phyloP scores from a whole-genome alignment of 1,140 invertebrate genomes.

The Acromyrmex charruanus region DNA sequence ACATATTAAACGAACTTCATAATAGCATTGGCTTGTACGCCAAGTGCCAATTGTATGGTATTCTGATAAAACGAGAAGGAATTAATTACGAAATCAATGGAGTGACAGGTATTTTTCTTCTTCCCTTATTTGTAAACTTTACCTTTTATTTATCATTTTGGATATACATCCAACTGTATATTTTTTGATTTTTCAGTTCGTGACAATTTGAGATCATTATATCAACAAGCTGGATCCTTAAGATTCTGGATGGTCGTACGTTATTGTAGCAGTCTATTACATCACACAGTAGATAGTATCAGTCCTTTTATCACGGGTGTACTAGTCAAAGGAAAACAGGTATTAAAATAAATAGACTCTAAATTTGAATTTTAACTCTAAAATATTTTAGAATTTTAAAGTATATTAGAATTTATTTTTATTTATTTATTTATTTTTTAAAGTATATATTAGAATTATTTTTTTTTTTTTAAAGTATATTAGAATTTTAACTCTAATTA shows the following conservation, averaged over 20 bases:
- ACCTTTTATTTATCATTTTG: neutral
- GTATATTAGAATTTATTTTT: too few relatives aligned
- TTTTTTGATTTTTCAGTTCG: conserved; percentile 87
- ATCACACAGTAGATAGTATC: conserved; percentile 98
- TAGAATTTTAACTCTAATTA: neutral
- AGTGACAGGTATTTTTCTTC: conserved; percentile 83
- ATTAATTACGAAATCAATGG: conserved; percentile 91
- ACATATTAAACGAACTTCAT: conserved; percentile 91
- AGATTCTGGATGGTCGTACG: conserved; percentile 97
- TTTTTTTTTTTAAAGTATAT: too few relatives aligned
- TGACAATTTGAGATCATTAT: conserved; percentile 92
- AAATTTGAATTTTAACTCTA: neutral
- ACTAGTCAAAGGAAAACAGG: conserved; percentile 98
- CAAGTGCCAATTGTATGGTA: conserved; percentile 94
- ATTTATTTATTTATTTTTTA: too few relatives aligned
- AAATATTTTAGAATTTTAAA: neutral
- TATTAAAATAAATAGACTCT: conserved; percentile 78
- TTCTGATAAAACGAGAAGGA: conserved; percentile 94
- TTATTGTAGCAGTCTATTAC: conserved; percentile 96
- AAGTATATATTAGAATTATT: too few relatives aligned
- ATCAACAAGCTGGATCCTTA: conserved; percentile 94
- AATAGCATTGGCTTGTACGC: conserved; percentile 91
- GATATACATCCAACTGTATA: neutral
- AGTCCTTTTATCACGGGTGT: conserved; percentile 99
- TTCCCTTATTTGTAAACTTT: neutral